Percentiles rank a stretch among this genome's conserved stretches.
These are phyloP conservation scores for Rhamphomyia laevipes DNA, from an alignment of 2,888 invertebrate species.

Conservation along the genomic window DNA sequence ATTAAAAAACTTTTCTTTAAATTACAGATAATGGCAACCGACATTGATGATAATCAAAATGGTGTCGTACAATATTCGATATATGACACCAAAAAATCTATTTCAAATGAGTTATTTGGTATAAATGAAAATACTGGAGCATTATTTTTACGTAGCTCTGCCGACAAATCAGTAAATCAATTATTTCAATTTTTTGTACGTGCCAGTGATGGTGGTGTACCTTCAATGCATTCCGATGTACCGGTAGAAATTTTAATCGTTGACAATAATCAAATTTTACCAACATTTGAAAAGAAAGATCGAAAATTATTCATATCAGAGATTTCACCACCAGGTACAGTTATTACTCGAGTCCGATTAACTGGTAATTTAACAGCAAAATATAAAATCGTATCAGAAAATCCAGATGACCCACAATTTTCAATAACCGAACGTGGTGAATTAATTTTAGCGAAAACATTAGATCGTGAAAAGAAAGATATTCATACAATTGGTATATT, in stretches of 20 bases:
- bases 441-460: constrained; percentile 56
- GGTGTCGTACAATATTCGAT: constrained; percentile 65
- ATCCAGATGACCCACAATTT: constrained; percentile 52
- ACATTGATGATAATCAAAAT: constrained; percentile 63
- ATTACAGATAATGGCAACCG: constrained; percentile 53
- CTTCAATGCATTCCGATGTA: constrained; percentile 66
- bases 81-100: constrained; percentile 54
- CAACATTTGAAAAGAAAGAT: constrained; percentile 59
- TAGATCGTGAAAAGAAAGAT: constrained; percentile 63
- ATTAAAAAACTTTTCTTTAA: constrained; percentile 17
- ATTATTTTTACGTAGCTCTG: constrained; percentile 52
- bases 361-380: constrained; percentile 49
- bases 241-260: constrained; percentile 72
- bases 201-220: constrained; percentile 69
- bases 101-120: constrained; percentile 55
- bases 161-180: constrained; percentile 53
- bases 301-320: constrained; percentile 73
- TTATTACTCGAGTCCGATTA: constrained; percentile 56
- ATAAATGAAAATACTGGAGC: constrained; percentile 66
- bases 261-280: constrained; percentile 55
- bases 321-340: constrained; percentile 52
- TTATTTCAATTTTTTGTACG: constrained; percentile 81
- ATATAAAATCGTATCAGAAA: constrained; percentile 50
- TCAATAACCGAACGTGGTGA: constrained; percentile 60
- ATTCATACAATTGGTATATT: constrained; percentile 59